Evolutionary conservation across 2,888 invertebrate species (phyloP).

Genomic region (Sisyra terminalis): DNA sequence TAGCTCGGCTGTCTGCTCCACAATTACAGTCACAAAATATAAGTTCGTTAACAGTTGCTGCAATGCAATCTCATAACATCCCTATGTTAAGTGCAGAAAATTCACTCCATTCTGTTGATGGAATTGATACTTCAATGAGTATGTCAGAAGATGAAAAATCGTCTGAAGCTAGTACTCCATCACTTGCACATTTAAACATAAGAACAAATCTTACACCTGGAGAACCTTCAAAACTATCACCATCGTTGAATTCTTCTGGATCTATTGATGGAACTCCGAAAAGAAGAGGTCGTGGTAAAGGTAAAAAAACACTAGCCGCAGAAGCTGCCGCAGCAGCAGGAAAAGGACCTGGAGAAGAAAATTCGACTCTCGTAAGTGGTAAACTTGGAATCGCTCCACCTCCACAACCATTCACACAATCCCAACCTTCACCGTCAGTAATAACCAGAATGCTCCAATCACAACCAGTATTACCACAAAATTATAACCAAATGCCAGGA

Average conservation of each 20-base stretch:
- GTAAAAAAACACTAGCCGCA: constrained; percentile 28
- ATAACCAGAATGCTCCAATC: constrained; percentile 44
- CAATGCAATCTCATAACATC: too few relatives aligned
- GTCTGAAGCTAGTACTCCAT: too few relatives aligned
- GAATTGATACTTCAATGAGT: too few relatives aligned
- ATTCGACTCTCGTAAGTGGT: constrained; percentile 18
- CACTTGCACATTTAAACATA: too few relatives aligned
- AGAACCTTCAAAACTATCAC: neutral
- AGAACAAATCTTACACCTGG: too few relatives aligned
- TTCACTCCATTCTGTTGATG: too few relatives aligned
- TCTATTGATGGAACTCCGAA: constrained; percentile 18
- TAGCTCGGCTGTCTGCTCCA: neutral
- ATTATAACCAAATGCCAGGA: neutral
- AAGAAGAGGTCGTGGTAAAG: constrained; percentile 26
- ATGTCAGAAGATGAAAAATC: too few relatives aligned
- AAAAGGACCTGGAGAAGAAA: constrained; percentile 19
- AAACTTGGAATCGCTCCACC: constrained; percentile 28
- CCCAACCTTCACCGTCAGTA: constrained; percentile 35
- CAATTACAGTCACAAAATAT: too few relatives aligned
- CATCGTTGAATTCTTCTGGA: neutral
- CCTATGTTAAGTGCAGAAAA: too few relatives aligned
- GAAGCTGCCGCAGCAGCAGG: constrained; percentile 32
- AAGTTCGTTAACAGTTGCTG: too few relatives aligned
- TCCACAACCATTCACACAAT: constrained; percentile 33
- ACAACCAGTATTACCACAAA: constrained; percentile 21